phyloP scores from a whole-genome alignment of 2,113 vertebrate genomes.

The Melanerpes formicivorus region DNA sequence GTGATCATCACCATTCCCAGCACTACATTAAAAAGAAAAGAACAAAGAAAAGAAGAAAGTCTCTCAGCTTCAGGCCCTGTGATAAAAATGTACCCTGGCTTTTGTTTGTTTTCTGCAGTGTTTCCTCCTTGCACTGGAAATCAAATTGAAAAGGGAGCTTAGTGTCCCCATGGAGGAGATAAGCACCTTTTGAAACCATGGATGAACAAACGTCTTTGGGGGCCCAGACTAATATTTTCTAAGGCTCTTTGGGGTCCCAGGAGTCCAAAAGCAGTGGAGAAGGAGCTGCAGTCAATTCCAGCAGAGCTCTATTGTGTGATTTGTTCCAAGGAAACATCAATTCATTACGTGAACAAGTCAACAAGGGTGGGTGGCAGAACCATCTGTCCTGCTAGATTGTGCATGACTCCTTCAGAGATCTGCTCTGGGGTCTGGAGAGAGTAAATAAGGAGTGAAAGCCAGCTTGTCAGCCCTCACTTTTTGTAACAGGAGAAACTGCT shows the following conservation, averaged over 20 bases:
- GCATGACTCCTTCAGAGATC: background rate
- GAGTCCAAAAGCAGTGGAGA: background rate
- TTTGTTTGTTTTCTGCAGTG: background rate
- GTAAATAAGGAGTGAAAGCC: background rate
- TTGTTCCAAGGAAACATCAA: background rate
- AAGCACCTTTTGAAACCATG: background rate
- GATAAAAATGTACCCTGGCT: constrained; percentile 18
- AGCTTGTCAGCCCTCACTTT: background rate
- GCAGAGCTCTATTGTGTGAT: background rate
- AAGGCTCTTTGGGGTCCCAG: background rate
- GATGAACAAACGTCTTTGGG: background rate
- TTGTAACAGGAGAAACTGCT: background rate
- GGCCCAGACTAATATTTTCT: background rate
- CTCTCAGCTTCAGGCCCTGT: background rate
- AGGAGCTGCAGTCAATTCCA: background rate
- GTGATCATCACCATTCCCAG: background rate
- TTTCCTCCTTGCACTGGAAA: background rate
- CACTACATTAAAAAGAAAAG: background rate
- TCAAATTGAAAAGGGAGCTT: constrained; percentile 14
- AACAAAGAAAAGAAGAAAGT: background rate
- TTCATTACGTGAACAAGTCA: background rate
- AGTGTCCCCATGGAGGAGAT: background rate
- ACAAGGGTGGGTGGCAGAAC: background rate
- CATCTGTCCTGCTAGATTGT: background rate
- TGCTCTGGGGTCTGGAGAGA: background rate